phyloP scores from a whole-genome alignment of 2,113 vertebrate species.

The Nibea coibor region DNA sequence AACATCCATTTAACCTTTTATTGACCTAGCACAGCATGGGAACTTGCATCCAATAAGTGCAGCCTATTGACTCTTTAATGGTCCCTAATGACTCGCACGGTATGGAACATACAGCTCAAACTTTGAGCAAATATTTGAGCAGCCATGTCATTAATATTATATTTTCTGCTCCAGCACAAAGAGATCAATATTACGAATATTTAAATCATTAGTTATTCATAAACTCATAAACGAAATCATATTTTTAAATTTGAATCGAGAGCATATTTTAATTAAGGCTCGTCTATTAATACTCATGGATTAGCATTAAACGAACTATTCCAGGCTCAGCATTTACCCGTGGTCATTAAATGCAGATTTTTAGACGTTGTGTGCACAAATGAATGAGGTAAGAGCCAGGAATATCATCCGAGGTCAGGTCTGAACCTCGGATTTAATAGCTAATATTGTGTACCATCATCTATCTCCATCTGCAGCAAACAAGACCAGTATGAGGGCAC shows the following conservation, averaged over 20 bases:
- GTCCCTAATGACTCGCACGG: slow-evolving; percentile 3
- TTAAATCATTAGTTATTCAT: slow-evolving; percentile 77
- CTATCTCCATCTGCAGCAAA: slow-evolving; percentile 40
- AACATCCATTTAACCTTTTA: slow-evolving; percentile 59
- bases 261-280: slow-evolving; percentile 16
- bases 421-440: slow-evolving; percentile 18
- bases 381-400: background rate
- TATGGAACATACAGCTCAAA: slow-evolving; percentile 20
- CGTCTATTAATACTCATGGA: slow-evolving; percentile 29
- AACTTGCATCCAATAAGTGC: slow-evolving; percentile 1
- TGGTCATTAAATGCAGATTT: slow-evolving; percentile 17
- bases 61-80: slow-evolving; percentile 13
- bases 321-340: slow-evolving; percentile 7
- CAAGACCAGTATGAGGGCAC: background rate
- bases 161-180: slow-evolving; percentile 59
- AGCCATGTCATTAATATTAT: slow-evolving; percentile 68
- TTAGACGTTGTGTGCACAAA: background rate
- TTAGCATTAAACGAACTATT: slow-evolving; percentile 28
- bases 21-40: slow-evolving; percentile 46
- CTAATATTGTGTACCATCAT: slow-evolving; percentile 33
- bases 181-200: slow-evolving; percentile 68
- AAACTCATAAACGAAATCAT: slow-evolving; percentile 52
- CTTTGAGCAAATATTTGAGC: slow-evolving; percentile 43
- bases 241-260: background rate
- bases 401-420: slow-evolving; percentile 10